These are phyloP conservation scores for Cephus cinctus DNA, from an alignment of 1,140 invertebrate genomes.

Conservation along the genomic window DNA sequence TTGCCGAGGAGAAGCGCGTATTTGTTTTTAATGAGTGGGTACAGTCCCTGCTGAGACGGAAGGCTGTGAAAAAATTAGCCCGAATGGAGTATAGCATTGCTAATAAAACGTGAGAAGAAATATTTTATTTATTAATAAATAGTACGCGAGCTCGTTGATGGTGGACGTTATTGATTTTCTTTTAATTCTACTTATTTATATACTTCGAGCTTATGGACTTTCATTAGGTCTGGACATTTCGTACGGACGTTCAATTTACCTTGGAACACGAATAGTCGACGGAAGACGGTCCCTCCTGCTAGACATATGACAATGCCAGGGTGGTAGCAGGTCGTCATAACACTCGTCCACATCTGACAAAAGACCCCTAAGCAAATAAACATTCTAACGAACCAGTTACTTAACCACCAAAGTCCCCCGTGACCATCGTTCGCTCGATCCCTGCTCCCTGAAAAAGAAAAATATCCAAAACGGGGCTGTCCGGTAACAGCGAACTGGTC, in stretches of 20 bases:
- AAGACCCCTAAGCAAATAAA: constrained; percentile 53
- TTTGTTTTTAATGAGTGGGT: constrained; percentile 47
- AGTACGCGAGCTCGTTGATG: neutral
- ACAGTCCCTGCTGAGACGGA: too few species aligned
- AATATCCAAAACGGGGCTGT: constrained; percentile 36
- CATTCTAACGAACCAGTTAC: constrained; percentile 57
- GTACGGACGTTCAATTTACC: too few species aligned
- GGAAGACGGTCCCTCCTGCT: neutral
- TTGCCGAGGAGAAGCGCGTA: constrained; percentile 32
- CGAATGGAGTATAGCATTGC: neutral
- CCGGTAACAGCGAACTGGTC: constrained; percentile 27
- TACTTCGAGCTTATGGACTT: too few species aligned
- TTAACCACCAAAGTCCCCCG: constrained; percentile 35
- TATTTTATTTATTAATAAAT: constrained; percentile 2
- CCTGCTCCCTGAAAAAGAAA: constrained; percentile 26
- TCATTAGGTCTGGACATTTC: too few species aligned
- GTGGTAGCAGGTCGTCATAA: constrained; percentile 53
- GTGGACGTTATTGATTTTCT: neutral
- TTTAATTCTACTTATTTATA: too few species aligned
- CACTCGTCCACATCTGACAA: constrained; percentile 45
- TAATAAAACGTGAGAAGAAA: neutral
- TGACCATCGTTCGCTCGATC: constrained; percentile 26
- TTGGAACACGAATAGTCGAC: too few species aligned
- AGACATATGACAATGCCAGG: constrained; percentile 26
- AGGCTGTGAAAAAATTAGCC: neutral